phyloP scores from a whole-genome alignment of 2,888 invertebrate species.

The Macrosiphum euphorbiae region DNA sequence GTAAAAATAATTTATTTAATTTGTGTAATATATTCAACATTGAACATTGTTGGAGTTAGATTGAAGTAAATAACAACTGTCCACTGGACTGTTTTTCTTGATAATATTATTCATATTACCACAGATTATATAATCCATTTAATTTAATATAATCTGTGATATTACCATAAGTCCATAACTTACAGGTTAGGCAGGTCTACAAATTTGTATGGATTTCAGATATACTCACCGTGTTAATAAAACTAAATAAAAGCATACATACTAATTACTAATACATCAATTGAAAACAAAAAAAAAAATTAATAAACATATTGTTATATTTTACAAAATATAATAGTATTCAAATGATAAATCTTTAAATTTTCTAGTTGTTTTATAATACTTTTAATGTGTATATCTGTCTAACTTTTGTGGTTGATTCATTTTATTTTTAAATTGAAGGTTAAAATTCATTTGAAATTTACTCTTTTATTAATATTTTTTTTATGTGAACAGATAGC shows the following conservation, averaged over 20 bases:
- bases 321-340: no score
- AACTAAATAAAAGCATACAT: no score
- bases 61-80: background rate
- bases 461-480: background rate
- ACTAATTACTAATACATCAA: no score
- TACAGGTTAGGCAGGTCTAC: background rate
- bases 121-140: no score
- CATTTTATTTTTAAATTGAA: background rate
- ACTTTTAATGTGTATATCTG: background rate
- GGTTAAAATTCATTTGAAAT: background rate
- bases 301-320: no score
- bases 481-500: background rate
- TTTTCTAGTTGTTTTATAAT: background rate
- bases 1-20: conserved; percentile 39
- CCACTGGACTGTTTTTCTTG: background rate
- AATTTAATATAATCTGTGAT: no score
- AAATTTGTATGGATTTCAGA: no score
- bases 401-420: background rate
- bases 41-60: background rate
- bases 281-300: no score
- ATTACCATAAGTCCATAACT: background rate
- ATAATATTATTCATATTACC: background rate
- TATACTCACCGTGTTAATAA: background rate
- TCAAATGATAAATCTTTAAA: background rate
- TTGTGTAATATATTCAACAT: conserved; percentile 30